A percentile compares a stretch with the other conserved stretches of the same genome.
Evolutionary conservation across 2,797 vertebrate genomes (phyloP).

Genomic region (Diglossa cyanea): DNA sequence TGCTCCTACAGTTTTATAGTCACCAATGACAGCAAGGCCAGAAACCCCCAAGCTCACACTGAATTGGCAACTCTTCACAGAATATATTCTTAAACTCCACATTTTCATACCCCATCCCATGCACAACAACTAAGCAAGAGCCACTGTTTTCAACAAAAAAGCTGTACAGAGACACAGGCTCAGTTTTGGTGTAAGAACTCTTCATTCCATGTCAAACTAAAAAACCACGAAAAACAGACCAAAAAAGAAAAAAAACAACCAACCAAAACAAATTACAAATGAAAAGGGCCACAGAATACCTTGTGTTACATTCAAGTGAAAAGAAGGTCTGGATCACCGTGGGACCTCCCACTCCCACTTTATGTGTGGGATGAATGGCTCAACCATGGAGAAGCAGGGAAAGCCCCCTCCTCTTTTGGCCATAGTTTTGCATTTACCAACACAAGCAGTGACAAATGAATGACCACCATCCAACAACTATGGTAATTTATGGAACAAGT

Average conservation of each 20-base stretch:
- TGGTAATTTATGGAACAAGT: not conserved
- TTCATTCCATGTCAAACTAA: not conserved
- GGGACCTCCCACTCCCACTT: not conserved
- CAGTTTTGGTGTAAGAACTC: not conserved
- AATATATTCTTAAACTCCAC: not conserved
- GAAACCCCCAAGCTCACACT: not conserved
- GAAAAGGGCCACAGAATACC: not conserved
- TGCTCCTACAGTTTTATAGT: not conserved
- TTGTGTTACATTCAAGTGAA: not conserved
- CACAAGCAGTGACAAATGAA: not conserved
- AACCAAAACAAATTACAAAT: not conserved
- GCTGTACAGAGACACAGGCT: not conserved
- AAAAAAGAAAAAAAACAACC: not conserved
- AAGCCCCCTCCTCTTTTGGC: not conserved
- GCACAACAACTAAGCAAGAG: not conserved
- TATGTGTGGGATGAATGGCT: not conserved
- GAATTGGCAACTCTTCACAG: not conserved
- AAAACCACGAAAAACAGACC: not conserved
- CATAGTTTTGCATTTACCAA: not conserved
- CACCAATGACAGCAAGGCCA: not conserved
- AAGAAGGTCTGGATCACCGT: rapidly evolving
- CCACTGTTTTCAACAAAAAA: not conserved
- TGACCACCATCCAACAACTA: not conserved
- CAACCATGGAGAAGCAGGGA: not conserved
- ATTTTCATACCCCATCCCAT: not conserved